A percentile compares a stretch with the other conserved stretches of the same genome.
phyloP scores from a whole-genome alignment of 2,888 invertebrate genomes.

The Heliconius hortense region DNA sequence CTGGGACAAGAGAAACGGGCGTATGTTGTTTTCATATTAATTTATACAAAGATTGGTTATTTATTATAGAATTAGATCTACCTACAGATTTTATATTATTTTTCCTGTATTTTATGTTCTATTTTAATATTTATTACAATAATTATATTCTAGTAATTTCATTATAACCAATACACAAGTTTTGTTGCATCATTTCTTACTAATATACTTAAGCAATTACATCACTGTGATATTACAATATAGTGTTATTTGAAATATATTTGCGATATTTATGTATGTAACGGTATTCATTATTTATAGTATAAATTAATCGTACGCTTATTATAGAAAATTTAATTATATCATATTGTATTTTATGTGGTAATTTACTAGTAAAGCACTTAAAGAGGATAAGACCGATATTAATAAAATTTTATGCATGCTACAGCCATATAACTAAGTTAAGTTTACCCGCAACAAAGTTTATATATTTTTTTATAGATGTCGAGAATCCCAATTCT shows the following conservation, averaged over 20 bases:
- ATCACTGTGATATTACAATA: background rate
- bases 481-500: too few relatives aligned
- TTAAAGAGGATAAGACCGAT: background rate
- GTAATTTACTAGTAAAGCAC: background rate
- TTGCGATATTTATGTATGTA: background rate
- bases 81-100: background rate
- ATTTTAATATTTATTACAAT: background rate
- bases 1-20: slow-evolving; percentile 53
- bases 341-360: background rate
- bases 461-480: background rate
- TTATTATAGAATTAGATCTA: background rate
- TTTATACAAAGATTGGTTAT: background rate
- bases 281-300: too few relatives aligned
- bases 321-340: background rate
- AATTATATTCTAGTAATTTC: background rate
- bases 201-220: background rate
- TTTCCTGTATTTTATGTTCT: slow-evolving; percentile 3
- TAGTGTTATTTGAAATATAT: background rate
- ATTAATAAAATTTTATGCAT: background rate
- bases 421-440: too few relatives aligned
- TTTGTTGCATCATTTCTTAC: slow-evolving; percentile 10
- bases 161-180: slow-evolving; percentile 6
- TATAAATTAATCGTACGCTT: background rate
- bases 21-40: slow-evolving; percentile 44
- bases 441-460: background rate